phyloP scores from a whole-genome alignment of 2,888 invertebrate species.

The Epinotia brunnichana region DNA sequence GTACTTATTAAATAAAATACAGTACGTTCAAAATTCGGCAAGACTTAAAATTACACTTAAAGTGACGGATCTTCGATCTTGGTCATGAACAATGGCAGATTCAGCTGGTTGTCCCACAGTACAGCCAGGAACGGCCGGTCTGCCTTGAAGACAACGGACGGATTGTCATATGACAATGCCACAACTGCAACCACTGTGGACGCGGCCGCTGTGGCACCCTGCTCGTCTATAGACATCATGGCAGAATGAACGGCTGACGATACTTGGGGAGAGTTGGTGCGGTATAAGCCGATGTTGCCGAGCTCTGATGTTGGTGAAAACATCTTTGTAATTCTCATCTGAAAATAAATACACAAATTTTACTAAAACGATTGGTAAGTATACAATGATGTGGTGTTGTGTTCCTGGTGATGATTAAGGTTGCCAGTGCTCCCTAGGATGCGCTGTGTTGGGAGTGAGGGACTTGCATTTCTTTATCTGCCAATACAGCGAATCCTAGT shows the following conservation, averaged over 20 bases:
- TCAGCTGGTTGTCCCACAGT: slow-evolving; percentile 74
- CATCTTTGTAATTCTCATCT: slow-evolving; percentile 77
- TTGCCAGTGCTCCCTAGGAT: too few relatives aligned
- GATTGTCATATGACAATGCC: slow-evolving; percentile 75
- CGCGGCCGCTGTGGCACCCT: slow-evolving; percentile 78
- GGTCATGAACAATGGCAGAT: slow-evolving; percentile 78
- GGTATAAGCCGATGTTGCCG: slow-evolving; percentile 60
- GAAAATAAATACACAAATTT: slow-evolving; percentile 48
- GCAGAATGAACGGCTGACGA: slow-evolving; percentile 79
- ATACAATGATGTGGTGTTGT: too few relatives aligned
- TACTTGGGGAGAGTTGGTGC: slow-evolving; percentile 62
- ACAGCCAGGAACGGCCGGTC: slow-evolving; percentile 80
- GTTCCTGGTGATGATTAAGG: too few relatives aligned
- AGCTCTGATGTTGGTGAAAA: slow-evolving; percentile 71
- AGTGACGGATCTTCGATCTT: slow-evolving; percentile 74
- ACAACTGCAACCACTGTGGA: slow-evolving; percentile 74
- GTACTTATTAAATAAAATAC: slow-evolving; percentile 38
- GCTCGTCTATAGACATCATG: slow-evolving; percentile 79
- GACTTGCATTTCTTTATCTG: too few relatives aligned
- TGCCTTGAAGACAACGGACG: slow-evolving; percentile 64
- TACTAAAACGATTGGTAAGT: too few relatives aligned
- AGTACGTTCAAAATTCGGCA: slow-evolving; percentile 44
- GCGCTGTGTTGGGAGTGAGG: too few relatives aligned
- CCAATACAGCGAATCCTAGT: too few relatives aligned
- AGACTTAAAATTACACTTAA: slow-evolving; percentile 49